Percentiles rank a stretch among this genome's conserved stretches.
Evolutionary conservation across 2,113 vertebrate genomes (phyloP).

Genomic region (Narcine bancroftii): DNA sequence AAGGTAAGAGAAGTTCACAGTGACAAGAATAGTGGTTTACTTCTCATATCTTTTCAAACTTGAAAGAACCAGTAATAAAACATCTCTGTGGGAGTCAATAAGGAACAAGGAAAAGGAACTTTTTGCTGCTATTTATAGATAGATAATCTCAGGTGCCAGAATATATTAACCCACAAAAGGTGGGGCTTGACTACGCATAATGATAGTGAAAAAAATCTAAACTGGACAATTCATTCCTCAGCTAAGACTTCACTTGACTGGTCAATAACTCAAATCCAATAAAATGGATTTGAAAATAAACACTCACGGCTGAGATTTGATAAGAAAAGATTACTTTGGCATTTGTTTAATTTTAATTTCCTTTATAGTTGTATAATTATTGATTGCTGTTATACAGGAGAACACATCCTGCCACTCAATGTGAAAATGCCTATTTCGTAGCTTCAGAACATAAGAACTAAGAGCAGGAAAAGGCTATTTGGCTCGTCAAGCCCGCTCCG

Average conservation of each 20-base stretch:
- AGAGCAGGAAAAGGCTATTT: too few species aligned
- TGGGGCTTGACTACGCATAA: background rate
- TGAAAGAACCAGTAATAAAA: background rate
- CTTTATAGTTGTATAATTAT: background rate
- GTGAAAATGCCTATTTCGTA: too few species aligned
- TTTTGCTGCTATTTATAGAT: slow-evolving; percentile 1
- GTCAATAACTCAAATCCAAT: background rate
- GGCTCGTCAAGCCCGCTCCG: too few species aligned
- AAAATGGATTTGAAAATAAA: background rate
- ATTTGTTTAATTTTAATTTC: background rate
- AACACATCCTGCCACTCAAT: background rate
- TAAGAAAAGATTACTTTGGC: background rate
- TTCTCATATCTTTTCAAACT: background rate
- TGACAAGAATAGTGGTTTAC: background rate
- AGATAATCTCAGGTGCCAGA: background rate
- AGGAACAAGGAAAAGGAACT: slow-evolving; percentile 24
- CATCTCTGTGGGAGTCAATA: background rate
- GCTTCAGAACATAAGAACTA: too few species aligned
- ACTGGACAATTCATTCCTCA: background rate
- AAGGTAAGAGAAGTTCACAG: background rate
- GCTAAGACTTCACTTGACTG: background rate
- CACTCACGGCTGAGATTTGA: background rate
- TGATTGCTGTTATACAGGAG: background rate
- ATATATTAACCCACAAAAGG: background rate
- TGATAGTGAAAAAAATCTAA: background rate